These are phyloP conservation scores for Drosophila neocordata DNA, from an alignment of 1,140 invertebrate genomes.

Conservation along the genomic window DNA sequence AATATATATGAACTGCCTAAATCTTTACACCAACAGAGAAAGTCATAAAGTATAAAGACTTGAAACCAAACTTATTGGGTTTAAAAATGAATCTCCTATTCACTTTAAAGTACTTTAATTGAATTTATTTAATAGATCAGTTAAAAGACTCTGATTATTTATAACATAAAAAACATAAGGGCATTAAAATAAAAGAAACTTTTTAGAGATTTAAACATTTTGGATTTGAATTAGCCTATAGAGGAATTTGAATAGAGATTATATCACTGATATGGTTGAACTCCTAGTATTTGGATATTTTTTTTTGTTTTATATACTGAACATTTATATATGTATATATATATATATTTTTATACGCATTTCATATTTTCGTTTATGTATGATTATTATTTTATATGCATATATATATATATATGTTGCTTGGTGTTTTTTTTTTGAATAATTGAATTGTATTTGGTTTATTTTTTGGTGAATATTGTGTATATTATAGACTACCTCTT, in stretches of 20 bases:
- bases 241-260: not conserved
- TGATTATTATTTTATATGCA: slow-evolving; percentile 48
- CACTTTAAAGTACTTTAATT: too few relatives aligned
- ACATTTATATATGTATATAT: slow-evolving; percentile 15
- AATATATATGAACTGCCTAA: too few relatives aligned
- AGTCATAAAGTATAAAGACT: too few relatives aligned
- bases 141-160: too few relatives aligned
- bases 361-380: slow-evolving; percentile 45
- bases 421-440: slow-evolving; percentile 47
- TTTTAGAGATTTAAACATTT: not conserved
- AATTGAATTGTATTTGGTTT: slow-evolving; percentile 21
- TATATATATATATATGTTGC: slow-evolving; percentile 58
- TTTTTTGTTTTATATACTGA: slow-evolving; percentile 11
- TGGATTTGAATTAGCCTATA: slow-evolving; percentile 10
- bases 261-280: not conserved
- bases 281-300: not conserved
- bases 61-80: too few relatives aligned
- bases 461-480: slow-evolving; percentile 44
- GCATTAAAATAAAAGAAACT: not conserved
- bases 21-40: too few relatives aligned
- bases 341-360: slow-evolving; percentile 21
- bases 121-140: too few relatives aligned
- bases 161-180: not conserved
- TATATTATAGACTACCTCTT: slow-evolving; percentile 91
- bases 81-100: too few relatives aligned